Evolutionary conservation across 2,797 vertebrate genomes (phyloP), one percentile per base, ranked within the genome.

Genomic region (Uromys caudimaculatus): DNA sequence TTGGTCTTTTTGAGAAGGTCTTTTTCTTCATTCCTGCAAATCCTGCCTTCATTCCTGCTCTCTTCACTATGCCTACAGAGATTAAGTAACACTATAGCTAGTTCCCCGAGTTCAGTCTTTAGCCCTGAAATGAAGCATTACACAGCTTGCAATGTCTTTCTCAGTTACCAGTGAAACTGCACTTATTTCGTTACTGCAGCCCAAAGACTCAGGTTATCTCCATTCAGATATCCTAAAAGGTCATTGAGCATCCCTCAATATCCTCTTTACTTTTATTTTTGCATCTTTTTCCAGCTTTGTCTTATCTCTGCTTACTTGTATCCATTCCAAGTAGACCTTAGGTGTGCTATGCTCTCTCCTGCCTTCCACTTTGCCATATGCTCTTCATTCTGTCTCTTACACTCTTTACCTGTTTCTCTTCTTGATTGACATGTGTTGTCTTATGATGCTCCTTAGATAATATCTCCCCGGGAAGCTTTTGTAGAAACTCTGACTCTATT

Each of bases 21-120:
- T 50, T 87, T 83, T 83, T 82, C 77, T 76, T 67, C 54, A 67
- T 79, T 41, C 29, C 44, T 58, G 54, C 19, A 47, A 54, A 41
- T 11, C 24, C 32, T 52, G 41, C 27, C 67, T 92, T 93, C 56
- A 73, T 58, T 38, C 16, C 54, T 35, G 16, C 8, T 23, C 27
- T 78, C 38, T 89, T 89, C 54, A 38, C 78, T 91, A 88, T 14
- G 69, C 47, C 90, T 89, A 91, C 47, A 41, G 50, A 96, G 64
- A 44, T 54, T 24, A 95, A 54, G 32, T 19, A 44, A 11, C 50
- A 38, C 5, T 82, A 3, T 56, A 58, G 73, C 8, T 8, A 78
- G 7, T 41, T 21, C 19, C 54, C 50, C 32, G 47, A 2, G 91
- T 64, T 78, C 16, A 86, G 32, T 32, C 5, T 81, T 75, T 67